Evolutionary conservation across 2,888 invertebrate genomes (phyloP).

Genomic region (Leptothorax acervorum): DNA sequence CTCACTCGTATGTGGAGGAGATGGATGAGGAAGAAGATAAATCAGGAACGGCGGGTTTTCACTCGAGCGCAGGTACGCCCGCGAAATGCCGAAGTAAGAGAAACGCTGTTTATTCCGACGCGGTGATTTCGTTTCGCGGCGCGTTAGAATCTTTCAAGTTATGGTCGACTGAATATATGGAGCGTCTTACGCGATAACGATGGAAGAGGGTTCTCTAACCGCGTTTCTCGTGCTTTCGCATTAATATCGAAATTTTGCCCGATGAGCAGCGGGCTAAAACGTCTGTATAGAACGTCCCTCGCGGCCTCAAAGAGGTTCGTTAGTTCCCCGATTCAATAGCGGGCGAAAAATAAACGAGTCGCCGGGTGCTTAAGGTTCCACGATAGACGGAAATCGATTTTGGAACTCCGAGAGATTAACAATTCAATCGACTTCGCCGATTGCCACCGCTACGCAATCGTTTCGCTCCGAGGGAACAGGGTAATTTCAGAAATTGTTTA

Average conservation of each 20-base stretch:
- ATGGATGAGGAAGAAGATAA: not conserved
- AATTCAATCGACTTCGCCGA: slow-evolving; percentile 54
- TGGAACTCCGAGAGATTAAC: slow-evolving; percentile 51
- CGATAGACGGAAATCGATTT: slow-evolving; percentile 51
- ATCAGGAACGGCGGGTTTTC: not conserved
- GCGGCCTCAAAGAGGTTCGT: slow-evolving; percentile 49
- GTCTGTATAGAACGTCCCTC: slow-evolving; percentile 4
- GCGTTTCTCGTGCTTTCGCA: slow-evolving; percentile 21
- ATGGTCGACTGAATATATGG: slow-evolving; percentile 14
- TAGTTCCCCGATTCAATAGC: slow-evolving; percentile 47
- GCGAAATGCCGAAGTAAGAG: not conserved
- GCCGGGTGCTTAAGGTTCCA: slow-evolving; percentile 41
- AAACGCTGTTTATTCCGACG: slow-evolving; percentile 21
- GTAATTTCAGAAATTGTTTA: slow-evolving; percentile 52
- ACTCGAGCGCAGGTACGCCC: not conserved
- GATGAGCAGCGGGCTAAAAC: slow-evolving; percentile 37
- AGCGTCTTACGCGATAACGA: slow-evolving; percentile 11
- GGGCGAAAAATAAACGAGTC: slow-evolving; percentile 48
- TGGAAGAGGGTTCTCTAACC: not conserved
- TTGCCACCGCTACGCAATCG: slow-evolving; percentile 44
- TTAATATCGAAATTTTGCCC: slow-evolving; percentile 42
- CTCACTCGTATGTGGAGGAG: no score
- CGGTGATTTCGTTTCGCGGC: slow-evolving; percentile 23
- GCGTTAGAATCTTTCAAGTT: slow-evolving; percentile 18
- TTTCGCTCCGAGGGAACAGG: slow-evolving; percentile 34